Percentiles rank a stretch among this genome's conserved stretches.
Evolutionary conservation across 2,113 vertebrate species (phyloP).

Genomic region (Holacanthus passer): DNA sequence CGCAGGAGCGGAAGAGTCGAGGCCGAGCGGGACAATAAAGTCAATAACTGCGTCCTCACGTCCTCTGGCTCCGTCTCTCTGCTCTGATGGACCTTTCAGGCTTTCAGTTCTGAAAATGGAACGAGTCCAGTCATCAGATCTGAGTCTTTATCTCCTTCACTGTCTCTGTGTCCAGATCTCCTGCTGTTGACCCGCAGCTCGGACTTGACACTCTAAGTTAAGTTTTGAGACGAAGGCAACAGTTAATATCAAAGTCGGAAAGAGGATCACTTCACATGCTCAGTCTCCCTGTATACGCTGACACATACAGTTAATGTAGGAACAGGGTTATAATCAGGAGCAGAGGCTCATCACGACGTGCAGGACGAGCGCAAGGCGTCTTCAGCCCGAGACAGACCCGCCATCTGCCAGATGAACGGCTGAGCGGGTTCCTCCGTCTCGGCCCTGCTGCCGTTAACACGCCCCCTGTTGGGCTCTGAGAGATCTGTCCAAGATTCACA

Average conservation of each 20-base stretch:
- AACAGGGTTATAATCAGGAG: not conserved
- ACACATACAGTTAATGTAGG: not conserved
- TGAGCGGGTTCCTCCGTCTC: not conserved
- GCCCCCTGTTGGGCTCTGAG: not conserved
- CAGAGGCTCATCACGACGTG: too few relatives aligned
- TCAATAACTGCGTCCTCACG: not conserved
- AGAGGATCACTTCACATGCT: not conserved
- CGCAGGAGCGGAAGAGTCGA: not conserved
- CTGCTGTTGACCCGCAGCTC: not conserved
- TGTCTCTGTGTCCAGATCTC: not conserved
- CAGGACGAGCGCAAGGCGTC: not conserved
- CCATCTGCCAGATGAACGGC: not conserved
- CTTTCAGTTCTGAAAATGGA: slow-evolving; percentile 31
- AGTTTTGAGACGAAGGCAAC: not conserved
- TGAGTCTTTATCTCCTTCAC: not conserved
- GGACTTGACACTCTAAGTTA: slow-evolving; percentile 7
- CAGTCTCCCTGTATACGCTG: not conserved
- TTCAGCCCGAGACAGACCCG: not conserved
- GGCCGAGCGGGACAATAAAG: not conserved
- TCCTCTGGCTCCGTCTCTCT: not conserved
- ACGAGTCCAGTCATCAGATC: not conserved
- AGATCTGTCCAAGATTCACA: not conserved
- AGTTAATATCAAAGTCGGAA: slow-evolving; percentile 12
- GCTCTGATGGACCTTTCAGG: too few relatives aligned
- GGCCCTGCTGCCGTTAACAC: not conserved